Evolutionary conservation across 2,797 vertebrate genomes (phyloP).

Genomic region (Falco columbarius): DNA sequence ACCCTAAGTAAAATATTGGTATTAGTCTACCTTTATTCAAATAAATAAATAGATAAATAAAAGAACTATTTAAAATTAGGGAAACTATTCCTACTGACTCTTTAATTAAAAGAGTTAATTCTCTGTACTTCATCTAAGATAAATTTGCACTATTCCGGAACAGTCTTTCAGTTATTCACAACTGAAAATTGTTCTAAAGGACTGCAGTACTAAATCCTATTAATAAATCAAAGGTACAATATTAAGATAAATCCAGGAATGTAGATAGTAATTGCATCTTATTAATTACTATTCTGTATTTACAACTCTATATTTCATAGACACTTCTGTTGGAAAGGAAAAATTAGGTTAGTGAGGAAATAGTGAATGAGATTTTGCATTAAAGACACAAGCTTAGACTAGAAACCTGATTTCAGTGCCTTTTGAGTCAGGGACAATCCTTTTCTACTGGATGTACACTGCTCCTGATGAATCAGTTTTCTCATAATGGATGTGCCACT

Average conservation of each 20-base stretch:
- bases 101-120: background rate
- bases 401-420: background rate
- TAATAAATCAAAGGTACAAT: background rate
- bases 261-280: background rate
- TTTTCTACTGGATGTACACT: background rate
- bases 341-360: background rate
- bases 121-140: background rate
- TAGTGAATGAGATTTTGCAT: background rate
- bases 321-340: background rate
- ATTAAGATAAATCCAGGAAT: background rate
- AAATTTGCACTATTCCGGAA: background rate
- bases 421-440: background rate
- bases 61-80: background rate
- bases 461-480: background rate
- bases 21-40: background rate
- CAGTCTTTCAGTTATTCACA: background rate
- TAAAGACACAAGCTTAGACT: background rate
- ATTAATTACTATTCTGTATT: background rate
- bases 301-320: background rate
- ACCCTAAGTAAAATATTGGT: background rate
- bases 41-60: background rate
- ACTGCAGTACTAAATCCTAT: background rate
- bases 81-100: background rate
- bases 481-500: background rate
- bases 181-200: background rate